Conservation (phyloP, 2,797 vertebrate genomes). For the Parotocinclus haroldoi region DNA sequence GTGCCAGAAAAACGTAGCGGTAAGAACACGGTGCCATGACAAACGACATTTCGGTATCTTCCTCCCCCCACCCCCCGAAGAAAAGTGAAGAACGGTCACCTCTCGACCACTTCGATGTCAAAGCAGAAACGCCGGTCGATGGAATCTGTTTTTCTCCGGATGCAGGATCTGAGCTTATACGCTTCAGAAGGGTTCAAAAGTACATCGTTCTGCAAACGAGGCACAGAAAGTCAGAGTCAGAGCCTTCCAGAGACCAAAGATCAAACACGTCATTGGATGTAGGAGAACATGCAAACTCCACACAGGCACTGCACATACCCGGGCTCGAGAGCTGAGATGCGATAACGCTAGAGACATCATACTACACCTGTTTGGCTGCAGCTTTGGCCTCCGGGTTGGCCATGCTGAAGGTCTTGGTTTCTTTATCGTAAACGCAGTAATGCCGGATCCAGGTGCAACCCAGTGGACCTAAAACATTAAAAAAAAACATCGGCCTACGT, state of each 20-base stretch:
- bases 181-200: slow-evolving; percentile 81
- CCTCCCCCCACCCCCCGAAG: no score
- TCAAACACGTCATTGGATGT: no score
- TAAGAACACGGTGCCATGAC: no score
- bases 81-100: slow-evolving; percentile 68
- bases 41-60: no score
- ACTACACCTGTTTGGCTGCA: slow-evolving; percentile 82
- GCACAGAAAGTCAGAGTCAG: background rate
- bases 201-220: slow-evolving; percentile 77
- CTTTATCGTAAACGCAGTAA: slow-evolving; percentile 93
- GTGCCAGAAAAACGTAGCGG: no score
- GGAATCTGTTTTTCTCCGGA: slow-evolving; percentile 92
- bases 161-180: slow-evolving; percentile 90
- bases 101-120: slow-evolving; percentile 93
- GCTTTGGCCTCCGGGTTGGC: slow-evolving; percentile 85
- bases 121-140: slow-evolving; percentile 99
- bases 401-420: slow-evolving; percentile 90
- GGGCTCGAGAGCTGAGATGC: no score
- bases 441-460: slow-evolving; percentile 92
- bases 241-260: no score
- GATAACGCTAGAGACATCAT: background rate
- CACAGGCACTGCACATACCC: background rate
- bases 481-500: background rate
- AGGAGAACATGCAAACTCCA: background rate
- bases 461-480: slow-evolving; percentile 76